Base-by-base conservation (phyloP, 2,888 invertebrate genomes). In the Hylaea fasciaria region DNA sequence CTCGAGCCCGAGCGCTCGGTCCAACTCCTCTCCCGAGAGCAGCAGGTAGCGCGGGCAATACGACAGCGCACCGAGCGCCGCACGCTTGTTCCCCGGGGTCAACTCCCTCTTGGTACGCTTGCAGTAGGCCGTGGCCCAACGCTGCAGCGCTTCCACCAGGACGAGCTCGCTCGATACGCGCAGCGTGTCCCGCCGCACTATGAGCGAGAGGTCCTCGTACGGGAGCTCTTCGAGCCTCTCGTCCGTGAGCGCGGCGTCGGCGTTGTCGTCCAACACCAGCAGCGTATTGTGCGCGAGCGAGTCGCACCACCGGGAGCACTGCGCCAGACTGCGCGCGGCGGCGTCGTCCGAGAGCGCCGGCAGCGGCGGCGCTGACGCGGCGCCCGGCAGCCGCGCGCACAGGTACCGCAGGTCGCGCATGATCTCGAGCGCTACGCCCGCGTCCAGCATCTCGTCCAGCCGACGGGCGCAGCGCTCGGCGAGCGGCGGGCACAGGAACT, bases 401-500 rank as follows among this genome's bases (percentile, higher is more conserved):
- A 92, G 73, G 66, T 81, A 93, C 41, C 93, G 85, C 32, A 95
- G 81, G 53, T 94, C 94, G 1, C 94, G 93, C 69, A 95, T 87
- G 52, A 96, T 93, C 71, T 94, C 93, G 2, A 96, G 91, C 0
- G 95, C 95, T 50, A 94, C 95, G 14, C 93, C 91, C 3, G 93
- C 91, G 59, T 93, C 93, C 32, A 96, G 82, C 80, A 95, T 94
- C 57, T 92, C 92, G 68, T 94, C 94, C 41, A 97, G 91, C 56
- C 94, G 95, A 32, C 93, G 89, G 22, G 95, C 94, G 75, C 96
- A 96, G 59, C 94, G 92, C 65, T 94, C 93, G 1, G 95, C 95
- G 51, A 97, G 89, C 16, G 94, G 94, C 7, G 94, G 93, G 71
- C 96, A 95, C 46, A 96, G 89, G 77, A 96, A 95, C 76, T 95